Base-by-base conservation (phyloP, 2,797 vertebrate species). In the Gymnothorax javanicus region DNA sequence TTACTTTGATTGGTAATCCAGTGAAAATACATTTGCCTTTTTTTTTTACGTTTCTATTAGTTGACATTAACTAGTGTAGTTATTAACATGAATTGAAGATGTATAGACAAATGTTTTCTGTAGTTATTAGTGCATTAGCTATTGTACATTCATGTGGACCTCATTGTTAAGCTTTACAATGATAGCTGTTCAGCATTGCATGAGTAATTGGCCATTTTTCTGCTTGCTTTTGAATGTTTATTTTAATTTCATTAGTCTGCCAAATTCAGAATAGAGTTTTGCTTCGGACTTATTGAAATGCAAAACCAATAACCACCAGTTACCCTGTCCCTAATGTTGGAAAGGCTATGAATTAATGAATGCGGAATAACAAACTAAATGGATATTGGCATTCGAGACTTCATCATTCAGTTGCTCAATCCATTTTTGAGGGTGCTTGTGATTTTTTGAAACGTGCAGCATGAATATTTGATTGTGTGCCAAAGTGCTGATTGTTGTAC, bases 381-480 rank as follows among this genome's bases (percentile, higher is more conserved):
- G 52, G 17, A 3, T 81, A 56, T 81, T 56, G 77, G 52, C 52
- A 54, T 81, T 81, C 77, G 56, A 54, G 77, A 81, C 17, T 56
- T 20, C 50, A 81, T 54, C 52, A 54, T 81, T 81, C 77, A 54
- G 77, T 56, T 15, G 52, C 77, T 23, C 52, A 56, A 54, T 81
- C 52, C 20, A 81, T 54, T 23, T n/a, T 56, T 81, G n/a, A 81
- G 50, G 52, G 77, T 81, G 20, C 77, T 56, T 54, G 52, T 56
- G 52, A 56, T 81, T 81, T 81, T 56, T 11, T 23, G 56, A 54
- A 54, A 81, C 20, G 23, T 81, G 77, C 77, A 56, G 13, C 52
- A 81, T 50, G 23, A 81, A 81, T 81, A 56, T 12, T 81, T 81
- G 73, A 81, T 54, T 81, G 50, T 81, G 77, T 56, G 50, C 17